Percentiles rank a stretch among this genome's conserved stretches.
Conservation (phyloP, 2,797 vertebrate species). For the Gobio occitaniae region DNA sequence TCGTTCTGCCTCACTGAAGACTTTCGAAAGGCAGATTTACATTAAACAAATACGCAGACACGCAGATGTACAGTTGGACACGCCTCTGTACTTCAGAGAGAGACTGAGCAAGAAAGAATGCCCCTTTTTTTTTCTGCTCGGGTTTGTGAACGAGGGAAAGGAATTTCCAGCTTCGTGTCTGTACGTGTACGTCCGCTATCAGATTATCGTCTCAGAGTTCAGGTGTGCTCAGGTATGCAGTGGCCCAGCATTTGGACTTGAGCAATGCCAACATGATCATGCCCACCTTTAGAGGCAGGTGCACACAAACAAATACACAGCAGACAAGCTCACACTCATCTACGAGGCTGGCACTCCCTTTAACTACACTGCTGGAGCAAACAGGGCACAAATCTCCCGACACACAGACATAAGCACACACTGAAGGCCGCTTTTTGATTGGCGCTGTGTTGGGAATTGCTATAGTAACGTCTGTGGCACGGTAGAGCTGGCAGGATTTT, state of each 20-base stretch:
- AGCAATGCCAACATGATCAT: constrained; percentile 34
- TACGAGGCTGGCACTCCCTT: constrained; percentile 40
- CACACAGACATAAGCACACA: constrained; percentile 22
- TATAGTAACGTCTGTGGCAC: constrained; percentile 5
- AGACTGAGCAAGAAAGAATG: constrained; percentile 25
- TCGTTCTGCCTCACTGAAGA: constrained; percentile 43
- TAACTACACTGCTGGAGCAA: constrained; percentile 25
- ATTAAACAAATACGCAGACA: constrained; percentile 47
- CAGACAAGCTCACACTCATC: constrained; percentile 49
- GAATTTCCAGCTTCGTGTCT: constrained; percentile 61
- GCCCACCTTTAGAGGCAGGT: constrained; percentile 27
- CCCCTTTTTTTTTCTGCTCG: background rate
- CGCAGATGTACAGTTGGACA: constrained; percentile 45
- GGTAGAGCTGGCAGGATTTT: constrained; percentile 18
- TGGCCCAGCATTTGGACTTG: constrained; percentile 16
- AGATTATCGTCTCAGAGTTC: constrained; percentile 63
- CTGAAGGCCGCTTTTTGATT: constrained; percentile 6
- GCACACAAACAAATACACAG: constrained; percentile 35
- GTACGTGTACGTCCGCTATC: constrained; percentile 69
- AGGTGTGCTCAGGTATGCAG: constrained; percentile 60
- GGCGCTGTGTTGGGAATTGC: constrained; percentile 21
- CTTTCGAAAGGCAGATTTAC: constrained; percentile 41
- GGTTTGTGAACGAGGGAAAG: constrained; percentile 36
- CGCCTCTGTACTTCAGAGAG: constrained; percentile 28
- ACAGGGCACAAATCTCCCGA: constrained; percentile 36